Percentiles rank a stretch among this genome's conserved stretches.
These are phyloP conservation scores for Troglohyphantes excavatus DNA, from an alignment of 2,888 invertebrate genomes.

Conservation along the genomic window DNA sequence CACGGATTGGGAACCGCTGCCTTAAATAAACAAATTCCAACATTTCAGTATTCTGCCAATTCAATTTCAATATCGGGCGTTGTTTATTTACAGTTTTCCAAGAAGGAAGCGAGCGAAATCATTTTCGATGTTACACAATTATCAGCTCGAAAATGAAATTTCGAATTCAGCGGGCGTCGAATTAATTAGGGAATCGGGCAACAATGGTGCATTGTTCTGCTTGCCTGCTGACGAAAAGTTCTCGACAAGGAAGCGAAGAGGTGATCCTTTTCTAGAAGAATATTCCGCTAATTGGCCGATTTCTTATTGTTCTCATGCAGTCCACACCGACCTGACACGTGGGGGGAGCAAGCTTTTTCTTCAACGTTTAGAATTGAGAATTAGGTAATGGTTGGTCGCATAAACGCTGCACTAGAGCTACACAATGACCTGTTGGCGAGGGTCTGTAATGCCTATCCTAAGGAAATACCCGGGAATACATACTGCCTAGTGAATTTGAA, in stretches of 20 bases:
- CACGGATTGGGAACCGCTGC: too few species aligned
- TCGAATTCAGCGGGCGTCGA: conserved; percentile 11
- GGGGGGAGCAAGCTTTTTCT: not conserved
- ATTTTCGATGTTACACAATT: not conserved
- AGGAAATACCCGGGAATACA: too few species aligned
- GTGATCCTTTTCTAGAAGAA: not conserved
- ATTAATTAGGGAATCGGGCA: conserved; percentile 37
- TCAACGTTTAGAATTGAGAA: too few species aligned
- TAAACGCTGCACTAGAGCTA: too few species aligned
- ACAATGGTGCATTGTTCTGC: conserved; percentile 40
- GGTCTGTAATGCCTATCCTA: too few species aligned
- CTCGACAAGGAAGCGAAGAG: conserved; percentile 25
- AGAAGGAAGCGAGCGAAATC: not conserved
- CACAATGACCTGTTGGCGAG: too few species aligned
- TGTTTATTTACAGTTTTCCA: not conserved
- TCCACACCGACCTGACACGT: not conserved
- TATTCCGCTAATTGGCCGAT: conserved; percentile 8
- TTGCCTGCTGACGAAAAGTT: too few species aligned
- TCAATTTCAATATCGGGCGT: too few species aligned
- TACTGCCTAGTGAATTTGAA: too few species aligned
- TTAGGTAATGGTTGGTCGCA: too few species aligned
- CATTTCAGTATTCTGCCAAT: too few species aligned
- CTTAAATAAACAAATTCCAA: too few species aligned
- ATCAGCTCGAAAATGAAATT: not conserved
- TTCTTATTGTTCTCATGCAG: conserved; percentile 3